A percentile compares a stretch with the other conserved stretches of the same genome.
These are phyloP conservation scores for Unio pictorum DNA, from an alignment of 2,888 invertebrate species.

Conservation along the genomic window DNA sequence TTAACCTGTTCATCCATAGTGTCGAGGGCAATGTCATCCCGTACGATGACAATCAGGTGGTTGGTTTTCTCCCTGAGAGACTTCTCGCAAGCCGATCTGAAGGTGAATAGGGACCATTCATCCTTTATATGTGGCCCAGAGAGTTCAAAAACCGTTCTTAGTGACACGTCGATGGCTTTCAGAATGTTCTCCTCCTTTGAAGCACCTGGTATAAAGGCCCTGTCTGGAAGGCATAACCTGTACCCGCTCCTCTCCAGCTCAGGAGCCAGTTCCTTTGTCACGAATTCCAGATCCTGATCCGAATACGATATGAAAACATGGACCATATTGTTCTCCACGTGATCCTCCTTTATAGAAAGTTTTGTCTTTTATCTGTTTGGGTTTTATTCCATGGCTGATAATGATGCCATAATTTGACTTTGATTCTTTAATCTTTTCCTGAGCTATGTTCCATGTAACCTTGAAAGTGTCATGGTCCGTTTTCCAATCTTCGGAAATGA, in stretches of 20 bases:
- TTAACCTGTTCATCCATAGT: constrained; percentile 24
- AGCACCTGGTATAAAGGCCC: constrained; percentile 43
- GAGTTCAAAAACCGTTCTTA: constrained; percentile 34
- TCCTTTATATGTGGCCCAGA: constrained; percentile 25
- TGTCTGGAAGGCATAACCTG: constrained; percentile 32
- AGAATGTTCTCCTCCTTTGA: constrained; percentile 44
- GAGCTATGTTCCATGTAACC: constrained; percentile 38
- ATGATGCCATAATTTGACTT: constrained; percentile 39
- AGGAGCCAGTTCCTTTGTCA: constrained; percentile 24
- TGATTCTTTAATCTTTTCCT: constrained; percentile 40
- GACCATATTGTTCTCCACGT: constrained; percentile 24
- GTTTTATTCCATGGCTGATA: constrained; percentile 22
- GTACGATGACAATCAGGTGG: constrained; percentile 32
- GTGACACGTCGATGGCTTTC: constrained; percentile 26
- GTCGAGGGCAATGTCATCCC: constrained; percentile 13
- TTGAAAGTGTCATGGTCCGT: constrained; percentile 23
- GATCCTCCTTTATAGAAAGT: constrained; percentile 12
- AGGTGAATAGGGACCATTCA: constrained; percentile 46
- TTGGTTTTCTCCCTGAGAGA: constrained; percentile 39
- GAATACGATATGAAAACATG: constrained; percentile 43
- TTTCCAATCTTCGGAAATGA: constrained; percentile 32
- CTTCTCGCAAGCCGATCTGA: constrained; percentile 35
- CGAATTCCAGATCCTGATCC: constrained; percentile 32
- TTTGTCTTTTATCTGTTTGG: constrained; percentile 31
- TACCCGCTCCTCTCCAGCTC: constrained; percentile 30